These are phyloP conservation scores for Chamaea fasciata DNA, from an alignment of 2,113 vertebrate genomes.

Conservation along the genomic window DNA sequence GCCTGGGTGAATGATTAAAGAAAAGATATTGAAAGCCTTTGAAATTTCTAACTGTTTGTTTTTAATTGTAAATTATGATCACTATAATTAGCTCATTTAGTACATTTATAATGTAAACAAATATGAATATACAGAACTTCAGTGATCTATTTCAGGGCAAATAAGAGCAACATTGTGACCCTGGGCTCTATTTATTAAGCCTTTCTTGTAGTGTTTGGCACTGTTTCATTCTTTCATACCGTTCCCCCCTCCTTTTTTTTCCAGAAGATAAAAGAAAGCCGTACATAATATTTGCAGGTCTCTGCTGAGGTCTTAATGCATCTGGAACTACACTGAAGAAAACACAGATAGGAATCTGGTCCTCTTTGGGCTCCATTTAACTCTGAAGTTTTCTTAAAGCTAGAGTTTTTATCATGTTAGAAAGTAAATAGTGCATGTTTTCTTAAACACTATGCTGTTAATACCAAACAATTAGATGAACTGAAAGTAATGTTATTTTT, in stretches of 20 bases:
- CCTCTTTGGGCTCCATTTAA: background rate
- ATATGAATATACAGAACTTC: constrained; percentile 72
- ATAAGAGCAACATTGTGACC: constrained; percentile 63
- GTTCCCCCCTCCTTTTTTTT: rapidly evolving
- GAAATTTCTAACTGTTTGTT: constrained; percentile 81
- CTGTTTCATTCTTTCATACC: constrained; percentile 23
- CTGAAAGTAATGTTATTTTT: background rate
- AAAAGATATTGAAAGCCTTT: constrained; percentile 83
- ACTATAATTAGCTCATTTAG: constrained; percentile 81
- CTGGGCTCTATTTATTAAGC: constrained; percentile 50
- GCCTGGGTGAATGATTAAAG: constrained; percentile 82
- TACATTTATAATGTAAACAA: constrained; percentile 78
- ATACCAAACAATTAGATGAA: background rate
- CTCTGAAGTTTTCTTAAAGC: background rate
- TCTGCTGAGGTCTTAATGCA: background rate
- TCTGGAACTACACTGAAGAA: constrained; percentile 11
- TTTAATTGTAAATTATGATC: constrained; percentile 83
- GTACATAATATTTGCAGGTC: background rate
- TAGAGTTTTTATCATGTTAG: background rate
- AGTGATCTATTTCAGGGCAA: constrained; percentile 68
- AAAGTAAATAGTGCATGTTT: background rate
- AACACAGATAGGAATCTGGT: background rate
- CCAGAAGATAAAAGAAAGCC: constrained; percentile 22
- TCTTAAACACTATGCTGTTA: background rate
- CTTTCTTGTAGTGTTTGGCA: constrained; percentile 45